A percentile compares a stretch with the other conserved stretches of the same genome.
Conservation (phyloP, 1,140 invertebrate genomes). For the Magallana gigas region DNA sequence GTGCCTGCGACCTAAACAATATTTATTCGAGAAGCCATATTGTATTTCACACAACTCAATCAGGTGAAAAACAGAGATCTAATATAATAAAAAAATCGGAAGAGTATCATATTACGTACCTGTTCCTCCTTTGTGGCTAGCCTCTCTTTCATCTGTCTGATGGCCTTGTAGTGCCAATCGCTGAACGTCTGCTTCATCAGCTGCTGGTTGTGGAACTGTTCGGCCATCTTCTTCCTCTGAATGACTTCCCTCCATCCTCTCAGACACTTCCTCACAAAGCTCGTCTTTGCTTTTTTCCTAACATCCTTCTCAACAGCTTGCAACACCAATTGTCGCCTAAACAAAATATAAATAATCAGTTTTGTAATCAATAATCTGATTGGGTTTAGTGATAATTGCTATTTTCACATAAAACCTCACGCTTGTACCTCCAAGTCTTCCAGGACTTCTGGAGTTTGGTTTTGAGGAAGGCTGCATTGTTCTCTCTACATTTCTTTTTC, state of each 20-base stretch:
- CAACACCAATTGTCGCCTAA: constrained; percentile 60
- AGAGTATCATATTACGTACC: constrained; percentile 31
- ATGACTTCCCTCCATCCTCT: constrained; percentile 61
- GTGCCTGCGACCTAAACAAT: no score
- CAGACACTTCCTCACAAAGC: constrained; percentile 51
- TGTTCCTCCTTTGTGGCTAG: constrained; percentile 55
- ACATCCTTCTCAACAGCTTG: constrained; percentile 60
- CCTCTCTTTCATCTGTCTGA: constrained; percentile 57
- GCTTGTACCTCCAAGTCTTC: constrained; percentile 60
- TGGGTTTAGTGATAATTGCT: no score
- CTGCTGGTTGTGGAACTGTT: constrained; percentile 57
- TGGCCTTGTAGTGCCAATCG: constrained; percentile 59
- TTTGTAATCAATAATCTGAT: no score
- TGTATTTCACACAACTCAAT: no score
- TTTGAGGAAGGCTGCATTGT: constrained; percentile 45
- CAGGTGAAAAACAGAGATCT: no score
- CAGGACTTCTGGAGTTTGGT: constrained; percentile 54
- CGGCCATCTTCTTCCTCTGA: constrained; percentile 61
- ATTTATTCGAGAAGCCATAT: no score
- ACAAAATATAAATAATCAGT: no score
- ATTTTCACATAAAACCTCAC: no score
- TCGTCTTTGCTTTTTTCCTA: constrained; percentile 40
- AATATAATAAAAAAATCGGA: no score
- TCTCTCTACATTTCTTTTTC: constrained; percentile 61
- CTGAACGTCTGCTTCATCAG: constrained; percentile 56